phyloP scores from a whole-genome alignment of 2,888 invertebrate species.

The Lingula anatina region DNA sequence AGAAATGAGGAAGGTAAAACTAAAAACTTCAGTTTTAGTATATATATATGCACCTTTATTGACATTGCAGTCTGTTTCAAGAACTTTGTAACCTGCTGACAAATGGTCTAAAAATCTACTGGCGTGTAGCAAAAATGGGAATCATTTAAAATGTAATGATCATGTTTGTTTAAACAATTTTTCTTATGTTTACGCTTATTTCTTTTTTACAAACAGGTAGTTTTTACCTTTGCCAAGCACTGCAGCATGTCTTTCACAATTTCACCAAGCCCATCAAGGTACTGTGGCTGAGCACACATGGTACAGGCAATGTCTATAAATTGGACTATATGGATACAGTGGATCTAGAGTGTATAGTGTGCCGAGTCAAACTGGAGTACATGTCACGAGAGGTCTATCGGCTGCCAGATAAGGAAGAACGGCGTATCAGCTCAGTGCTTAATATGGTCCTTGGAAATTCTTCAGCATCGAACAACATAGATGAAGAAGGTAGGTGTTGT shows the following conservation, averaged over 20 bases:
- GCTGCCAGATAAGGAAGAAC: slow-evolving; percentile 69
- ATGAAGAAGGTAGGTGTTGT: too few relatives aligned
- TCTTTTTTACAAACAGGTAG: slow-evolving; percentile 28
- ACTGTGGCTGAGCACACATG: slow-evolving; percentile 66
- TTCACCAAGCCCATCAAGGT: slow-evolving; percentile 76
- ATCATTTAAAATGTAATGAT: not conserved
- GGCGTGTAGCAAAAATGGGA: not conserved
- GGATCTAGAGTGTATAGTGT: slow-evolving; percentile 53
- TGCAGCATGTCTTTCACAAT: slow-evolving; percentile 83
- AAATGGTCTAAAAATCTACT: not conserved
- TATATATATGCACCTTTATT: not conserved
- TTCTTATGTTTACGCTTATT: not conserved
- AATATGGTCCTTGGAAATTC: too few relatives aligned
- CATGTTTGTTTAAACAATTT: not conserved
- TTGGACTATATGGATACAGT: slow-evolving; percentile 87
- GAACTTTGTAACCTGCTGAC: not conserved
- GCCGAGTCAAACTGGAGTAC: slow-evolving; percentile 76
- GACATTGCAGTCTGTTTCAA: not conserved
- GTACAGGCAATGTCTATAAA: slow-evolving; percentile 63
- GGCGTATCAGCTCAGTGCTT: too few relatives aligned
- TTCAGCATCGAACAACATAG: slow-evolving; percentile 8
- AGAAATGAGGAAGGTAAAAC: slow-evolving; percentile 82
- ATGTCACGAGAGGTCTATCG: slow-evolving; percentile 68
- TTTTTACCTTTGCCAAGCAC: slow-evolving; percentile 72
- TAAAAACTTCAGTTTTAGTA: slow-evolving; percentile 39